Conservation (phyloP, 2,113 vertebrate species). For the Pterocles burchelli region DNA sequence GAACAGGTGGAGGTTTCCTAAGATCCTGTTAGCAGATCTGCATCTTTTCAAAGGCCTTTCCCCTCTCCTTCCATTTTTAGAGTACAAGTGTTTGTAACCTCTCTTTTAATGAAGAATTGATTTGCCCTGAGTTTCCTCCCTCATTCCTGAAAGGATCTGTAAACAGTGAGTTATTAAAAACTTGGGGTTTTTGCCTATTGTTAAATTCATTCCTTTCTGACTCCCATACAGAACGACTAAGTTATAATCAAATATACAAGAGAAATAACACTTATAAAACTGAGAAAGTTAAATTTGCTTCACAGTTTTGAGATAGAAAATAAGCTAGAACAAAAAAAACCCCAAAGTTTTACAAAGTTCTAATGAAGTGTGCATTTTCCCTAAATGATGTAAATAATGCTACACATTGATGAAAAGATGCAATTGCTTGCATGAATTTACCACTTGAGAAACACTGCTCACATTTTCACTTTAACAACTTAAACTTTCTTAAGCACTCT, state of each 20-base stretch:
- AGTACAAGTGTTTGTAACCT: neutral
- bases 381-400: neutral
- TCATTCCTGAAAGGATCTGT: neutral
- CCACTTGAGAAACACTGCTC: neutral
- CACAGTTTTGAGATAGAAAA: neutral
- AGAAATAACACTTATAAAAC: neutral
- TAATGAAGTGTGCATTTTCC: neutral
- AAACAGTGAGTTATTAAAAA: neutral
- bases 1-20: neutral
- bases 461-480: neutral
- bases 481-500: neutral
- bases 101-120: neutral
- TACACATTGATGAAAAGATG: neutral
- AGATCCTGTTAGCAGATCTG: neutral
- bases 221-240: neutral
- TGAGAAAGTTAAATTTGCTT: neutral
- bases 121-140: neutral
- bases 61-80: neutral
- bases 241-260: neutral
- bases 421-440: neutral
- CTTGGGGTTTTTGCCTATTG: rapidly evolving
- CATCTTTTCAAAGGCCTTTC: neutral
- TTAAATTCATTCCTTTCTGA: neutral
- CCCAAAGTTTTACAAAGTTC: neutral
- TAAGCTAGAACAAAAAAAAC: neutral